Evolutionary conservation across 2,113 vertebrate species (phyloP), one percentile per base, ranked within the genome.

Genomic region (Megalops atlanticus): DNA sequence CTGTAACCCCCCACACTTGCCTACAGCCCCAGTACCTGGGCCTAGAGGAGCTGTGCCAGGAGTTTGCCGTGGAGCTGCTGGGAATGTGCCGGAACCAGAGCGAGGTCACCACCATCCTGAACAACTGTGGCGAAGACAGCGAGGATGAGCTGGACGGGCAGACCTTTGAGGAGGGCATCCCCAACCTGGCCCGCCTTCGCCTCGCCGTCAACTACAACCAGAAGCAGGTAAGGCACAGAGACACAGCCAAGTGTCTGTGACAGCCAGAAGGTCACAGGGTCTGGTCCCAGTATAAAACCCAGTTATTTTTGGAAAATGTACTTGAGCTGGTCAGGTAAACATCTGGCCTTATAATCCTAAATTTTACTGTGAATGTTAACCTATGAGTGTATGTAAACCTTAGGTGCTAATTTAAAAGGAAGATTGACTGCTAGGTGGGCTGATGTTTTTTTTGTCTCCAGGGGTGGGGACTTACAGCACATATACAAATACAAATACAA

Each of bases 31-130:
- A 98, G 88, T 97, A 98, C 88, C 86, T 97, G 76, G 83, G 86
- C 49, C 90, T 97, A 86, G 96, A 97, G 91, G 83, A 92, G 21
- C 86, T 97, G 40, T 94, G 95, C 83, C 95, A 97, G 86, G 96
- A 97, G 85, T 96, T 96, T 76, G 92, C 96, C 0, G 96, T 97
- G 35, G 96, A 98, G 88, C 86, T 98, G 84, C 91, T 98, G 79
- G 96, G 95, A 45, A 97, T 97, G 97, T 98, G 97, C 83, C 92
- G 93, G 74, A 97, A 98, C 87, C 96, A 98, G 90, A 96, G 95
- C 0, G 95, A 97, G 87, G 96, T 98, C 84, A 95, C 94, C 0
- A 96, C 94, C 0, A 94, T 98, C 77, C 92, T 98, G 71, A 97
- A 96, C 71, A 95, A 95, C 90, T 89, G 91, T 33, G 89, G 82